A percentile compares a stretch with the other conserved stretches of the same genome.
phyloP scores from a whole-genome alignment of 2,888 invertebrate species.

The Odontothrips loti region DNA sequence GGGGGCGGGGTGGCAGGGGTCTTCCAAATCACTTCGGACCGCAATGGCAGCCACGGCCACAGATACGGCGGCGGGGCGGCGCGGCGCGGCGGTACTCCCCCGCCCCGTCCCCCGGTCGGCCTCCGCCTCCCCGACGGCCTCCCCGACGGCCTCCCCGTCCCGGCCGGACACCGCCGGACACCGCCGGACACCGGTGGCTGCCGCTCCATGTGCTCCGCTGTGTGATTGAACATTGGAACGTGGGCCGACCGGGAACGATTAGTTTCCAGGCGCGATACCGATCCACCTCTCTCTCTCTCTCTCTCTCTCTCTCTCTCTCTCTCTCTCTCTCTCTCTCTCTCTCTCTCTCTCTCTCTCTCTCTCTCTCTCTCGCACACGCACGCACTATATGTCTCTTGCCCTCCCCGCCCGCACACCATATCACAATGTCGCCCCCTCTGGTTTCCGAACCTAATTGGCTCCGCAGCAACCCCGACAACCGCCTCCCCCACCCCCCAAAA shows the following conservation, averaged over 20 bases:
- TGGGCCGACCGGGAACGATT: background rate
- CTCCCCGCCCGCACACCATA: background rate
- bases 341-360: background rate
- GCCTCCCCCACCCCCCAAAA: too few species aligned
- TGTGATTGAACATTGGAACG: background rate
- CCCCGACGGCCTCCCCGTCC: background rate
- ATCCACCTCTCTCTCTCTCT: background rate
- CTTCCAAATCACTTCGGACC: too few species aligned
- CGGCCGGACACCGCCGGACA: background rate
- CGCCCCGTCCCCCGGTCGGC: too few species aligned
- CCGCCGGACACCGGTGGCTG: too few species aligned
- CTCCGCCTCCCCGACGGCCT: too few species aligned
- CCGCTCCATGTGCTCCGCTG: background rate
- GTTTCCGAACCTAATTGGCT: background rate
- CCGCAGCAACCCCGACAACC: background rate
- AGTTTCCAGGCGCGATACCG: background rate
- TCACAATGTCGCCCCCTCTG: background rate
- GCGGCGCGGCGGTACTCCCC: too few species aligned
- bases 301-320: background rate
- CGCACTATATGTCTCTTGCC: background rate
- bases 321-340: background rate
- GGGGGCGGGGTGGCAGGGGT: too few species aligned
- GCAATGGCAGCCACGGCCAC: too few species aligned
- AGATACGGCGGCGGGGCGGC: too few species aligned
- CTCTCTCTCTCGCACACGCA: background rate